Evolutionary conservation across 2,797 vertebrate genomes (phyloP).

Genomic region (Crenuchus spilurus): DNA sequence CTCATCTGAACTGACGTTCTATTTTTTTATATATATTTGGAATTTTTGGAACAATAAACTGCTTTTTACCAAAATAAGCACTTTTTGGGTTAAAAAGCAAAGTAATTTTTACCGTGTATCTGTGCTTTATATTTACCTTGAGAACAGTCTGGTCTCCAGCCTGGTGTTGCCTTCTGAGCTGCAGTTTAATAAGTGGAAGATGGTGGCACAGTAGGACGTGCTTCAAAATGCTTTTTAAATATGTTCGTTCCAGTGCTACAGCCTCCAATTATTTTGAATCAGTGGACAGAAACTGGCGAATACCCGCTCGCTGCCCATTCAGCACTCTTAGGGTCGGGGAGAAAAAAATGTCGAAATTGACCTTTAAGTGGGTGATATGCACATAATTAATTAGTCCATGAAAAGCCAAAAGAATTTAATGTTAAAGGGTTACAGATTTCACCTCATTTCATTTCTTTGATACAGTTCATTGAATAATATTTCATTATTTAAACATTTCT

Average conservation of each 20-base stretch:
- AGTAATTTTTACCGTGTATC: neutral
- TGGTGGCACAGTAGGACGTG: neutral
- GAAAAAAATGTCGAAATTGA: slow-evolving; percentile 10
- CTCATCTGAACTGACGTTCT: no score
- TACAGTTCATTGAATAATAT: neutral
- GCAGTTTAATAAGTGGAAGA: neutral
- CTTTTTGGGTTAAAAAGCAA: neutral
- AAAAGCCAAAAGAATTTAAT: slow-evolving; percentile 25
- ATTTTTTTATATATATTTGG: no score
- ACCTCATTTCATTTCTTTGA: slow-evolving; percentile 2
- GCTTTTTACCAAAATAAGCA: no score
- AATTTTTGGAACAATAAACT: no score
- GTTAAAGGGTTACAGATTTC: slow-evolving; percentile 22
- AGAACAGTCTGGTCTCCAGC: neutral
- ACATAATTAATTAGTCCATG: slow-evolving; percentile 30
- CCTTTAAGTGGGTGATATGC: slow-evolving; percentile 35
- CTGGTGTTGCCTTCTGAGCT: neutral
- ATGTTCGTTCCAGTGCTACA: neutral
- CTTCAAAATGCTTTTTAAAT: neutral
- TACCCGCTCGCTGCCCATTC: neutral
- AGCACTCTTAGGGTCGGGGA: neutral
- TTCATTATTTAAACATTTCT: neutral
- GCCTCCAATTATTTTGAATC: slow-evolving; percentile 13
- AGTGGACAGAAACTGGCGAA: slow-evolving; percentile 21
- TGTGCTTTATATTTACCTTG: neutral